A percentile compares a stretch with the other conserved stretches of the same genome.
Evolutionary conservation across 2,888 invertebrate genomes (phyloP).

Genomic region (Phyllotreta striolata): DNA sequence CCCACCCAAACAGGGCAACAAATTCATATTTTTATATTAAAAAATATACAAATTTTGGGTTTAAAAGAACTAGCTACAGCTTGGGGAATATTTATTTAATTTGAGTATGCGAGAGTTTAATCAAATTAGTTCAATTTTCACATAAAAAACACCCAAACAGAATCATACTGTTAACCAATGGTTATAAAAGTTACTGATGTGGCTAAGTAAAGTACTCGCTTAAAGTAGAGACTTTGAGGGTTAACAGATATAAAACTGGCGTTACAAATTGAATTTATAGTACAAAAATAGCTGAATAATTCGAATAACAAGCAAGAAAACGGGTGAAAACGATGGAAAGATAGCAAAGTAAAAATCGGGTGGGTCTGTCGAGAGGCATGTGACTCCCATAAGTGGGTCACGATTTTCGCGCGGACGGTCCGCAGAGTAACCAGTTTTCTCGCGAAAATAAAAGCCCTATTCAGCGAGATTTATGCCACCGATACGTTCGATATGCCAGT

Average conservation of each 20-base stretch:
- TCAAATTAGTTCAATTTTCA: no score
- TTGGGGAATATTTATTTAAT: neutral
- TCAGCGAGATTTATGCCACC: neutral
- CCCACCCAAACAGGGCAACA: conserved; percentile 50
- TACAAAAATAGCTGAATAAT: no score
- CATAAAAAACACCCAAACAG: no score
- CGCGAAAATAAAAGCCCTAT: conserved; percentile 31
- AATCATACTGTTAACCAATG: no score
- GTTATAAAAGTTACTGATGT: no score
- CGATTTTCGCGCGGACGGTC: conserved; percentile 21
- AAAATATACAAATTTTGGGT: conserved; percentile 8
- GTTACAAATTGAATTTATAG: no score
- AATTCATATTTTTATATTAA: conserved; percentile 10
- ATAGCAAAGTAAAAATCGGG: conserved; percentile 46
- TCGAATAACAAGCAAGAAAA: no score
- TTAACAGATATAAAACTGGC: no score
- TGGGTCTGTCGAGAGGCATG: conserved; percentile 59
- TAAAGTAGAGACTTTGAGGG: no score
- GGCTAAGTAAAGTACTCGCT: no score
- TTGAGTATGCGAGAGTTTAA: no score
- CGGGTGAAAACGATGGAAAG: no score
- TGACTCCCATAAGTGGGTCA: conserved; percentile 60
- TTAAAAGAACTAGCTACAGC: neutral
- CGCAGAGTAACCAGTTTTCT: conserved; percentile 5
- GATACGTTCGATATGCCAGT: neutral